Conservation (phyloP, 2,888 invertebrate species). For the Sturmia bella region DNA sequence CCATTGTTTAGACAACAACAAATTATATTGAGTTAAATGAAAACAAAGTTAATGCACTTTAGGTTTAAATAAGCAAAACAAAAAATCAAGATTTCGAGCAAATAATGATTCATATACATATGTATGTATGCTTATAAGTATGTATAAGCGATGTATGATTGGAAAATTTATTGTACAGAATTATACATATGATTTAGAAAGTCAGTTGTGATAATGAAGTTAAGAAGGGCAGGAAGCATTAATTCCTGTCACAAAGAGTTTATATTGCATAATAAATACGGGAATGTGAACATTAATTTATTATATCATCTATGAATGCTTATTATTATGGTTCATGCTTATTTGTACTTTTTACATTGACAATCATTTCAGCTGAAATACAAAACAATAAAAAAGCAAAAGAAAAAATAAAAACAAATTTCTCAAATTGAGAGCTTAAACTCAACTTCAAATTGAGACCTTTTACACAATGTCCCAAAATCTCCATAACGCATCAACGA, state of each 20-base stretch:
- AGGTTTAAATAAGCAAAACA: constrained; percentile 10
- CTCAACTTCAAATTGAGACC: constrained; percentile 12
- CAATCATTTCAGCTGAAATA: constrained; percentile 24
- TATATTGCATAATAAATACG: not conserved
- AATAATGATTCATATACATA: constrained; percentile 41
- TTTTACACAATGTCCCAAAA: constrained; percentile 72
- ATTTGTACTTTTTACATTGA: constrained; percentile 3
- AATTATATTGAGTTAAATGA: constrained; percentile 6
- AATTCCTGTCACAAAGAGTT: not conserved
- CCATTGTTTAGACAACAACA: constrained; percentile 1
- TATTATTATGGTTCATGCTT: too few relatives aligned
- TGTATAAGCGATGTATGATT: too few relatives aligned
- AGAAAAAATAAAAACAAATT: not conserved
- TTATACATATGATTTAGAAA: constrained; percentile 5
- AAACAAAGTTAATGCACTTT: constrained; percentile 55
- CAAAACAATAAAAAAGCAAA: not conserved
- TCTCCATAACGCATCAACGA: constrained; percentile 75
- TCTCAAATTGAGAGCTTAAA: constrained; percentile 20
- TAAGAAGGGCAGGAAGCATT: not conserved
- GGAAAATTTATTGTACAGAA: not conserved
- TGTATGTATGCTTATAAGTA: too few relatives aligned
- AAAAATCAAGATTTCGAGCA: constrained; percentile 13
- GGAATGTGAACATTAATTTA: not conserved
- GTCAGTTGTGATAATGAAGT: constrained; percentile 8
- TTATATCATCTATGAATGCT: not conserved